Evolutionary conservation across 64 coral and sea anemone species (phyloP).

Genomic region (Anthopleura sola): DNA sequence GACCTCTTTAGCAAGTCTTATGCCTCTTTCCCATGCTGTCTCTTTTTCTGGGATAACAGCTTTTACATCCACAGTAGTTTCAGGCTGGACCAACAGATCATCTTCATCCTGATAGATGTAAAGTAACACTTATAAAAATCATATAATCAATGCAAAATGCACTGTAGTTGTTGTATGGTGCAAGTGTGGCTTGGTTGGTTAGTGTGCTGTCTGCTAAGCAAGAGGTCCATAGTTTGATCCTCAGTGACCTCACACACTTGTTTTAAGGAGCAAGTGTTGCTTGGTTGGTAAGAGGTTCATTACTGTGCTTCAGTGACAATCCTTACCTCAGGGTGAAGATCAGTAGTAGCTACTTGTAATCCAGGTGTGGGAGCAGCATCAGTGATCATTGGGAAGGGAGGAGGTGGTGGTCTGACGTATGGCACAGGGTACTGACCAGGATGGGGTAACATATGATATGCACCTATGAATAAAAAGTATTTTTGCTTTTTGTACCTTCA

Average conservation of each 20-base stretch:
- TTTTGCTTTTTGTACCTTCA: too few species aligned
- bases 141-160: too few species aligned
- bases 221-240: background rate
- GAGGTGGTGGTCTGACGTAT: slow-evolving; percentile 49
- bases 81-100: background rate
- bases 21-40: slow-evolving; percentile 78
- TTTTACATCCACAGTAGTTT: background rate
- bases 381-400: background rate
- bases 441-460: slow-evolving; percentile 80
- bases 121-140: background rate
- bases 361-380: background rate
- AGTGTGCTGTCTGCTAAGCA: background rate
- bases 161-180: background rate
- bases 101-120: background rate
- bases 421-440: slow-evolving; percentile 79
- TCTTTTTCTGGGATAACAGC: slow-evolving; percentile 40
- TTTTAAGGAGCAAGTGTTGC: too few species aligned
- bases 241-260: too few species aligned
- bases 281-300: too few species aligned
- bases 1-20: slow-evolving; percentile 79
- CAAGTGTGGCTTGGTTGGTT: background rate
- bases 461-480: slow-evolving; percentile 28
- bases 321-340: slow-evolving; percentile 9
- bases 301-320: background rate
- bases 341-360: background rate